A percentile compares a stretch with the other conserved stretches of the same genome.
phyloP scores from a whole-genome alignment of 2,797 vertebrate genomes.

The Danio albolineatus region DNA sequence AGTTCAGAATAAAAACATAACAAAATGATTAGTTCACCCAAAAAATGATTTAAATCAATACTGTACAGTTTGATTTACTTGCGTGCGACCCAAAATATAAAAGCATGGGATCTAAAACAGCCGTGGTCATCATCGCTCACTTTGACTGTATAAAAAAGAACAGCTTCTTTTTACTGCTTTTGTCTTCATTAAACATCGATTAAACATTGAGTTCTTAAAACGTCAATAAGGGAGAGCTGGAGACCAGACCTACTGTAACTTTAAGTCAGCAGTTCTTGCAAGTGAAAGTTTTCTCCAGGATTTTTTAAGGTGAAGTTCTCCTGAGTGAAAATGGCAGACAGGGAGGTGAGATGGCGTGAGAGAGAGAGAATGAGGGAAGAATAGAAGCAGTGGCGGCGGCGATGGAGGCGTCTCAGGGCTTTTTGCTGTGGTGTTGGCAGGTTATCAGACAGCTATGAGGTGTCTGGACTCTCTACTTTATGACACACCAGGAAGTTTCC shows the following conservation, averaged over 20 bases:
- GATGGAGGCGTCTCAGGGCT: constrained; percentile 33
- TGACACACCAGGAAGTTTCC: constrained; percentile 40
- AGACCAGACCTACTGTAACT: neutral
- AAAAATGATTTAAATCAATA: too few species aligned
- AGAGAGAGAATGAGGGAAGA: constrained; percentile 25
- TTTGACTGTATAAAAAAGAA: neutral
- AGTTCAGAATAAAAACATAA: constrained; percentile 11
- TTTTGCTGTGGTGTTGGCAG: constrained; percentile 51
- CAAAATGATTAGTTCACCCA: neutral
- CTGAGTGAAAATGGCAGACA: constrained; percentile 19
- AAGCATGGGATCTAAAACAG: neutral
- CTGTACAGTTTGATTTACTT: neutral
- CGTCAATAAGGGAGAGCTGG: neutral
- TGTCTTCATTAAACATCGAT: neutral
- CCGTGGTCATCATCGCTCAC: neutral
- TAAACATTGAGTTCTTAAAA: constrained; percentile 6
- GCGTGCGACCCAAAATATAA: neutral
- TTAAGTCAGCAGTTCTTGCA: constrained; percentile 3
- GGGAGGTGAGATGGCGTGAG: constrained; percentile 13
- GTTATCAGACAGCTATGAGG: constrained; percentile 50
- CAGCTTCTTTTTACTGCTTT: neutral
- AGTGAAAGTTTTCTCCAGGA: constrained; percentile 23
- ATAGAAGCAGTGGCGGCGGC: constrained; percentile 27
- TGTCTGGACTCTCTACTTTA: constrained; percentile 31
- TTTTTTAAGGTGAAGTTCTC: constrained; percentile 26